Evolutionary conservation across 2,113 vertebrate genomes (phyloP), one percentile per base, ranked within the genome.

Genomic region (Pseudolaguvia tuberculata): DNA sequence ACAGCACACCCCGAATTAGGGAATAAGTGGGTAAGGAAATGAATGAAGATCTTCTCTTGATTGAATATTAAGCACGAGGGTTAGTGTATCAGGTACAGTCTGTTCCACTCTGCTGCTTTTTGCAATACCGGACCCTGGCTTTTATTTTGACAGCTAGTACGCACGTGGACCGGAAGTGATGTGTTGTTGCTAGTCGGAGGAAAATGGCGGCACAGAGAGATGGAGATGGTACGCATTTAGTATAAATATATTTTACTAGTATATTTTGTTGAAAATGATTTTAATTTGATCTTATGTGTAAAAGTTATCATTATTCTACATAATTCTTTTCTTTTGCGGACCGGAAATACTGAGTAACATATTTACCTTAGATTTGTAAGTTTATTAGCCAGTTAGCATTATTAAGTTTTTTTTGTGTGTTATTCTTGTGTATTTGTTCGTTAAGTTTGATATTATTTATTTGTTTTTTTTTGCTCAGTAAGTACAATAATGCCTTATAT

Each of bases 151-250:
- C 35, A 0, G 45, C 12, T 4, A 21, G 27, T 53, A 1, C 15
- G 14, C 20, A 11, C 8, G 15, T 51, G 25, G 42, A 10, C 56
- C 55, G 45, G 65, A 56, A 63, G 29, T 52, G 17, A 6, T 61
- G 25, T 31, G 21, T 0, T 77, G 75, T 70, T 77, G 66, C 20
- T 20, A 27, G 6, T 70, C 27, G 1, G 45, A 5, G 67, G 45
- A 70, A n/a, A 35, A 76, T 76, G 74, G 74, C 74, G 57, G 74
- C 57, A 5, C 50, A 27, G 11, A 61, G 68, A 31, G 45, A 29
- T 2, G 48, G 59, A 25, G 25, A 47, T 27, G 75, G 75, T 77
- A n/a, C 31, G 67, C 6, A 55, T 14, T 42, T 27, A n/a, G n/a
- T 61, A n/a, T 47, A 27, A 2, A 20, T 6, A 20, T 21, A 15